A percentile compares a stretch with the other conserved stretches of the same genome.
Evolutionary conservation across 2,113 vertebrate genomes (phyloP).

Genomic region (Aptenodytes patagonicus): DNA sequence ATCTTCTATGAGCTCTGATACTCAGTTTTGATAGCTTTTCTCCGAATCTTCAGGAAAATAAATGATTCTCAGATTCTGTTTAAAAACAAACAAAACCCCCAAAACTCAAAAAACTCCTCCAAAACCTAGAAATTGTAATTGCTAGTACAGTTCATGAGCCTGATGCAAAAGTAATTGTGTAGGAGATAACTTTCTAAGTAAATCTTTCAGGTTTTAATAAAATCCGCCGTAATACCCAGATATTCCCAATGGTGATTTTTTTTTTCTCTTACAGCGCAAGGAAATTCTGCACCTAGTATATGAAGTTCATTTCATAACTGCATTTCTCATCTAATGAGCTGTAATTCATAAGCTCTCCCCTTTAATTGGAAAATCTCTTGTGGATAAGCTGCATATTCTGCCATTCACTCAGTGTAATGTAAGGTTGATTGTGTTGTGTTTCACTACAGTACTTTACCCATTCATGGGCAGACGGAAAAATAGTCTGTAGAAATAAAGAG

Average conservation of each 20-base stretch:
- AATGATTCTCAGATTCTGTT: neutral
- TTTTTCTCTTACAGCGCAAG: neutral
- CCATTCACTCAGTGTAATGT: constrained; percentile 35
- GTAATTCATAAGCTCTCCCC: constrained; percentile 42
- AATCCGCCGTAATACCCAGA: neutral
- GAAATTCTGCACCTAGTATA: constrained; percentile 23
- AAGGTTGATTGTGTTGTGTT: constrained; percentile 26
- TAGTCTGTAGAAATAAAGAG: constrained; percentile 36
- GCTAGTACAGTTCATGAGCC: neutral
- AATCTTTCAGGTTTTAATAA: neutral
- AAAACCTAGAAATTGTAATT: neutral
- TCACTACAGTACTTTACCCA: neutral
- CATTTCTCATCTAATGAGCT: constrained; percentile 50
- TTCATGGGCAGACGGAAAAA: neutral
- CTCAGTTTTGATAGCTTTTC: neutral
- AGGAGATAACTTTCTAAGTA: neutral
- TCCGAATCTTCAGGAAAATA: neutral
- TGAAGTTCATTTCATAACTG: constrained; percentile 34
- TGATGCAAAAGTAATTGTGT: neutral
- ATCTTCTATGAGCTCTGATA: neutral
- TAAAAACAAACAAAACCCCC: neutral
- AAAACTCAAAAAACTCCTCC: neutral
- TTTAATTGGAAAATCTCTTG: constrained; percentile 61
- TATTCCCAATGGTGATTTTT: constrained; percentile 5
- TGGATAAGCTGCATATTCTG: constrained; percentile 39